Percentiles rank a stretch among this genome's conserved stretches.
Conservation (phyloP, 23 tunicate species). For the Styela clava region DNA sequence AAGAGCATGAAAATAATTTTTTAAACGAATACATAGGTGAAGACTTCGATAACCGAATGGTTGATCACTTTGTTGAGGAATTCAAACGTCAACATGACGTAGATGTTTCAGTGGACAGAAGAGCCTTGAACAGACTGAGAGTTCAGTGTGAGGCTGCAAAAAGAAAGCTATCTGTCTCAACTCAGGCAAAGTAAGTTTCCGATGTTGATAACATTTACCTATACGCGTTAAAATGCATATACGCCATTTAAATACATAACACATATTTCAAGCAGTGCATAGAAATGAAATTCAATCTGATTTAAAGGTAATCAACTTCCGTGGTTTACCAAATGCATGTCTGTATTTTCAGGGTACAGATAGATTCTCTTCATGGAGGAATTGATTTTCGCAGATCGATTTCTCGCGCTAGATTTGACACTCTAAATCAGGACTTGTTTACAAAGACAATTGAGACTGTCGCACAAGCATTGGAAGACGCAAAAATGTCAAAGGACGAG, state of each 20-base stretch:
- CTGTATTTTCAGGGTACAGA: slow-evolving; percentile 61
- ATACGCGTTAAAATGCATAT: too few species aligned
- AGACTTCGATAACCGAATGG: slow-evolving; percentile 22
- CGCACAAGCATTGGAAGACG: slow-evolving; percentile 75
- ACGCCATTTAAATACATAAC: too few species aligned
- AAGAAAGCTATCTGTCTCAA: slow-evolving; percentile 70
- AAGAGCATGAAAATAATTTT: too few species aligned
- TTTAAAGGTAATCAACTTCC: too few species aligned
- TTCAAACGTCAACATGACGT: slow-evolving; percentile 77
- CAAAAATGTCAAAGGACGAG: slow-evolving; percentile 68
- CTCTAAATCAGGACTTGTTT: slow-evolving; percentile 70
- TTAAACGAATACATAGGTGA: too few species aligned
- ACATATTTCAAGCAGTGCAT: too few species aligned
- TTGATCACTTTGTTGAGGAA: slow-evolving; percentile 64
- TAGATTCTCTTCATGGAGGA: slow-evolving; percentile 87
- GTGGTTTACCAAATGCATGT: too few species aligned
- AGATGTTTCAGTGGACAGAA: slow-evolving; percentile 56
- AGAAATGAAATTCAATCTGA: too few species aligned
- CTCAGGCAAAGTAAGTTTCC: slow-evolving; percentile 53
- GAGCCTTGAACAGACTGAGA: slow-evolving; percentile 73
- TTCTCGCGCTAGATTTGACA: slow-evolving; percentile 88
- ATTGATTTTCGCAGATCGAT: slow-evolving; percentile 80
- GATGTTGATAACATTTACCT: too few species aligned
- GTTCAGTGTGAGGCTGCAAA: slow-evolving; percentile 84
- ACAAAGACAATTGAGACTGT: slow-evolving; percentile 84